phyloP scores from a whole-genome alignment of 2,888 invertebrate genomes.

The Andrena bucephala region DNA sequence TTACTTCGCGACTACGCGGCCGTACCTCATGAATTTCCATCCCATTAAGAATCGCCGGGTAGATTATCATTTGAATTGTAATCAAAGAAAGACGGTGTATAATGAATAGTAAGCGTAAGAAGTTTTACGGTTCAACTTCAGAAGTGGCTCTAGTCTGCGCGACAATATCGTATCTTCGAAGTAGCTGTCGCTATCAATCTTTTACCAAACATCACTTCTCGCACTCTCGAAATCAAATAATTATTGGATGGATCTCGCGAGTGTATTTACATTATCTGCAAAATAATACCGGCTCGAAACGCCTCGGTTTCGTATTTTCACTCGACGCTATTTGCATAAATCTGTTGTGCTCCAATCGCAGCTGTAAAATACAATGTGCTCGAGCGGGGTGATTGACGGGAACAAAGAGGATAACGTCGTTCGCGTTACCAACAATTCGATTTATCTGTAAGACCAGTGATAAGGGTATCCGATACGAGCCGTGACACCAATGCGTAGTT shows the following conservation, averaged over 20 bases:
- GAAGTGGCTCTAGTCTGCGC: background rate
- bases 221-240: background rate
- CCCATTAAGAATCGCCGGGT: constrained; percentile 48
- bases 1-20: constrained; percentile 46
- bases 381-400: constrained; percentile 60
- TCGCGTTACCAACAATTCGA: constrained; percentile 78
- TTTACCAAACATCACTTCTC: background rate
- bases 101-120: constrained; percentile 16
- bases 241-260: background rate
- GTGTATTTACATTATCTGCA: background rate
- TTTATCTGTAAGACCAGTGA: constrained; percentile 72
- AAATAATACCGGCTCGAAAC: background rate
- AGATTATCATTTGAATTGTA: constrained; percentile 55
- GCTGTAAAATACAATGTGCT: constrained; percentile 56
- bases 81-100: constrained; percentile 23
- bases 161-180: background rate
- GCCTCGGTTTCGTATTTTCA: background rate
- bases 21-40: constrained; percentile 59
- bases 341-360: constrained; percentile 1
- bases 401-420: constrained; percentile 75
- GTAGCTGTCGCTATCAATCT: background rate
- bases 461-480: constrained; percentile 45
- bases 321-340: constrained; percentile 26
- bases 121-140: constrained; percentile 1
- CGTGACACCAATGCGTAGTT: constrained; percentile 33